Evolutionary conservation across 2,113 vertebrate species (phyloP).

Genomic region (Tupaia tana): DNA sequence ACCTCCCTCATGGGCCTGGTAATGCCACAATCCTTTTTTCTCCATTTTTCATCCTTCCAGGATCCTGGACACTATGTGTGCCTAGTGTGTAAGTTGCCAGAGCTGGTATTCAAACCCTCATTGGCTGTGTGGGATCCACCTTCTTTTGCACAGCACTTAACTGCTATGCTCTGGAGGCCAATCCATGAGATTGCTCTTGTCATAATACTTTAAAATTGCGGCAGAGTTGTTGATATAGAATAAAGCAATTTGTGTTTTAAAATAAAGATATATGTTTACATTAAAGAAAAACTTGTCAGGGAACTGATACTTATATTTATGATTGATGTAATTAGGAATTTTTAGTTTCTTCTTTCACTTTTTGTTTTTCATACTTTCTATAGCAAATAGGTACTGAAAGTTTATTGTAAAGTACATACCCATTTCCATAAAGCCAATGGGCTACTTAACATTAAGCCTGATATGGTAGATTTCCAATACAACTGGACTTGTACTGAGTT

Average conservation of each 20-base stretch:
- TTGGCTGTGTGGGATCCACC: too few species aligned
- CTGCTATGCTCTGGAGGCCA: too few species aligned
- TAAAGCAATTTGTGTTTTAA: conserved; percentile 42
- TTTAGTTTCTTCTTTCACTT: not conserved
- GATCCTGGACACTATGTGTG: too few species aligned
- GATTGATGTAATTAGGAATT: not conserved
- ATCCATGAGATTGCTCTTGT: too few species aligned
- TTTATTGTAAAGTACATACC: not conserved
- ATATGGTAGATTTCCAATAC: not conserved
- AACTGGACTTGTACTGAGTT: conserved; percentile 16
- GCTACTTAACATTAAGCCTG: conserved; percentile 23
- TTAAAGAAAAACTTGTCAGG: not conserved
- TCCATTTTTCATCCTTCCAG: too few species aligned
- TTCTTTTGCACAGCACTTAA: too few species aligned
- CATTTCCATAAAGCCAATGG: not conserved
- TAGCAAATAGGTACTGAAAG: conserved; percentile 34
- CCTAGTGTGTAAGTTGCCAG: too few species aligned
- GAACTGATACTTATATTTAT: not conserved
- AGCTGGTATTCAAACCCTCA: too few species aligned
- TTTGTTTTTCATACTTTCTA: not conserved
- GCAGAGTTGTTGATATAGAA: not conserved
- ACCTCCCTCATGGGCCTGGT: too few species aligned
- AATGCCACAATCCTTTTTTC: too few species aligned
- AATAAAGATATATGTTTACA: not conserved
- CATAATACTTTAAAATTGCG: conserved; percentile 20